phyloP scores from a whole-genome alignment of 2,113 vertebrate genomes.

The Erythrocercus mccallii region DNA sequence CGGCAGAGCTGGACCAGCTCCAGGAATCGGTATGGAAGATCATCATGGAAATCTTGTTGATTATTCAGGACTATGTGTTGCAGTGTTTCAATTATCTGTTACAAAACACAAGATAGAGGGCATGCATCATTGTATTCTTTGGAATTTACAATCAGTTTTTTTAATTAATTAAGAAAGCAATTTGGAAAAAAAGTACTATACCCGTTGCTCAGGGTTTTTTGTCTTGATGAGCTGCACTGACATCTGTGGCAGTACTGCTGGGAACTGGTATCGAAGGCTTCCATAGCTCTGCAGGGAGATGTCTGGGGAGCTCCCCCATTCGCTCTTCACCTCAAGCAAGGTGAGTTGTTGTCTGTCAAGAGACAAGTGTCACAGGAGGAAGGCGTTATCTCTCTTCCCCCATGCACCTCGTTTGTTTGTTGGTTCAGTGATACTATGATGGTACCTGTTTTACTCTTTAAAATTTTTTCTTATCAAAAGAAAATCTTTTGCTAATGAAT shows the following conservation, averaged over 20 bases:
- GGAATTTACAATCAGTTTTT: background rate
- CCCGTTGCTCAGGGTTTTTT: constrained; percentile 69
- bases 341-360: constrained; percentile 73
- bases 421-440: background rate
- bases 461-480: background rate
- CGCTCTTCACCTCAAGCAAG: constrained; percentile 67
- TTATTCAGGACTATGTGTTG: constrained; percentile 74
- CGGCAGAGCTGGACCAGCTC: constrained; percentile 76
- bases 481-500: background rate
- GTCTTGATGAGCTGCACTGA: constrained; percentile 73
- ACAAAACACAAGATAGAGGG: background rate
- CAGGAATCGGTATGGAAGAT: constrained; percentile 68
- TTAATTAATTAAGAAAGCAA: background rate
- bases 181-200: constrained; percentile 16
- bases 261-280: constrained; percentile 67
- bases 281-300: constrained; percentile 64
- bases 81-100: constrained; percentile 76
- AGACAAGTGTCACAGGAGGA: background rate
- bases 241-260: constrained; percentile 39
- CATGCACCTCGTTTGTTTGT: background rate
- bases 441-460: background rate
- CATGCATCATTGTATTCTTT: background rate
- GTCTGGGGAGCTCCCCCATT: background rate
- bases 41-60: constrained; percentile 64
- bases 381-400: background rate